Base-by-base conservation (phyloP, 2,797 vertebrate species). In the Anabacerthia variegaticeps region DNA sequence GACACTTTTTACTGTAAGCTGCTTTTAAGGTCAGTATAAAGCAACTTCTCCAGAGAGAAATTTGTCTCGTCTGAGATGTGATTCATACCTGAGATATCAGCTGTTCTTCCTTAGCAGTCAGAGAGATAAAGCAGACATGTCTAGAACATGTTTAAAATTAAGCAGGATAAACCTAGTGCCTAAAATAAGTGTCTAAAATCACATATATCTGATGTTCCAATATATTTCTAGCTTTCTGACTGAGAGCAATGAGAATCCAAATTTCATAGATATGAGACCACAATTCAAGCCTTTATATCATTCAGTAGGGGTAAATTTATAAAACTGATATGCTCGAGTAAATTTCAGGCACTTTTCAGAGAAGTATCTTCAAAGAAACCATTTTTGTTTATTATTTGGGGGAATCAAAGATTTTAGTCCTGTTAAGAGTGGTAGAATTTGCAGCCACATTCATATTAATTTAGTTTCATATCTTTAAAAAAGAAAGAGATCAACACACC, bases 401-500 rank as follows among this genome's bases (percentile, higher is more conserved):
- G 32, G 44, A 94, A 93, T 92, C 56, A 95, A 95, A 88, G 9
- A 72, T 72, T 92, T 84, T 55, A 62, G 73, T 59, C 43, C 55
- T 69, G 18, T 75, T 94, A 84, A 88, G 76, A 68, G 44, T 52
- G 46, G 78, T 58, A 84, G 85, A 75, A 75, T 79, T 88, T 90
- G 51, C 39, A 88, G 32, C 22, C 54, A 79, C 69, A 81, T 86
- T 94, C 62, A 51, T 44, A 69, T 61, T 85, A 52, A 78, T 91
- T 93, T 84, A 75, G 67, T 76, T 93, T 78, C 88, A 55, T 68
- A 76, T 52, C 55, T 92, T 83, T 71, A 83, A 85, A 94, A 90
- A 44, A 76, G 75, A 71, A 83, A 62, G 68, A 76, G 83, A 95
- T 95, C 86, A 93, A 94, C 95, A 94, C 63, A 85, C 54, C 88